Conservation (phyloP, 1,140 invertebrate species). For the Stegodyphus dumicola region DNA sequence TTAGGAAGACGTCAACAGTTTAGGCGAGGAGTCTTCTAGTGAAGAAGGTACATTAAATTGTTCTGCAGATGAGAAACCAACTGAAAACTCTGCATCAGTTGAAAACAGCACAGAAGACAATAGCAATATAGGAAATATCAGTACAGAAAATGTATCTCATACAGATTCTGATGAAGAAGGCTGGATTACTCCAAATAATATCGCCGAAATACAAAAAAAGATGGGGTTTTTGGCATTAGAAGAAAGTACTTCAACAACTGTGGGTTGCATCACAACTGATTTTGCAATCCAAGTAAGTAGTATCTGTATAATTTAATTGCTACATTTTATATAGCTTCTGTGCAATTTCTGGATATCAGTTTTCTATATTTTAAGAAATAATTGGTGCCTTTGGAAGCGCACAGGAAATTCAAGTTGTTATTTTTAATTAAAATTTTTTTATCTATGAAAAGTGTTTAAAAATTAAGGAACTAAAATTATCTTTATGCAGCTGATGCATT, state of each 20-base stretch:
- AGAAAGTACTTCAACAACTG: slow-evolving; percentile 71
- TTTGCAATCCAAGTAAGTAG: slow-evolving; percentile 86
- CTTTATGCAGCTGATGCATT: too few species aligned
- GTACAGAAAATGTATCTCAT: slow-evolving; percentile 64
- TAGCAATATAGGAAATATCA: background rate
- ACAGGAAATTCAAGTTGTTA: too few species aligned
- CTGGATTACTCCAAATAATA: slow-evolving; percentile 93
- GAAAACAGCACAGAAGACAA: background rate
- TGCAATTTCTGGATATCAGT: background rate
- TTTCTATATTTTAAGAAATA: background rate
- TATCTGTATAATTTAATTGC: slow-evolving; percentile 7
- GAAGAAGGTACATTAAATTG: too few species aligned
- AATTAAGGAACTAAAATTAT: too few species aligned
- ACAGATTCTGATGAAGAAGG: slow-evolving; percentile 68
- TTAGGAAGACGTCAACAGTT: too few species aligned
- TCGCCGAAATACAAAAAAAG: slow-evolving; percentile 78
- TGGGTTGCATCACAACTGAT: slow-evolving; percentile 95
- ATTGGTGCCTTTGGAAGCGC: too few species aligned
- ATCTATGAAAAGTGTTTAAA: too few species aligned
- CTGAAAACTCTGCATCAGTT: background rate
- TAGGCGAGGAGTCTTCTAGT: too few species aligned
- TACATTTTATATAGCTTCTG: background rate
- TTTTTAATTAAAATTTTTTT: too few species aligned
- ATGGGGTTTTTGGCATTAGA: slow-evolving; percentile 70
- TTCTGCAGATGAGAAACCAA: too few species aligned